A percentile compares a stretch with the other conserved stretches of the same genome.
phyloP scores from a whole-genome alignment of 2,888 invertebrate genomes.

The Cheilosia pagana region DNA sequence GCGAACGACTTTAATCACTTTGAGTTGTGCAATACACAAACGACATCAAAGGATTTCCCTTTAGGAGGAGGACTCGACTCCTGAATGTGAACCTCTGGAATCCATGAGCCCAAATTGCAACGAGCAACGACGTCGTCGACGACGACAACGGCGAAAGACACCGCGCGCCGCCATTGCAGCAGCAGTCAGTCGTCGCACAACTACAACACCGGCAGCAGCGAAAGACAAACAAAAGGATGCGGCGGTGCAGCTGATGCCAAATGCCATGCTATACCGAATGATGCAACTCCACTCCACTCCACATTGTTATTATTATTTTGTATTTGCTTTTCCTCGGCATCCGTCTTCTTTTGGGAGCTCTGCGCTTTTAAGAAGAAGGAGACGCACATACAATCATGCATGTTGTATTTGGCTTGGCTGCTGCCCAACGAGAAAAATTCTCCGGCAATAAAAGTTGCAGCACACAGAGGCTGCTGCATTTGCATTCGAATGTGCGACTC shows the following conservation, averaged over 20 bases:
- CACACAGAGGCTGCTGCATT: conserved; percentile 59
- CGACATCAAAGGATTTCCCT: conserved; percentile 71
- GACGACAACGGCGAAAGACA: conserved; percentile 59
- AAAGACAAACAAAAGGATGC: conserved; percentile 72
- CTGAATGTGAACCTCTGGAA: conserved; percentile 50
- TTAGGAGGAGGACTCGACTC: conserved; percentile 28
- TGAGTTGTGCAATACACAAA: conserved; percentile 70
- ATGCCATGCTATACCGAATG: conserved; percentile 74
- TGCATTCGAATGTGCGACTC: conserved; percentile 53
- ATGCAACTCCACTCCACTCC: conserved; percentile 52
- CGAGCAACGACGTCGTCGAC: conserved; percentile 37
- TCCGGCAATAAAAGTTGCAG: conserved; percentile 38
- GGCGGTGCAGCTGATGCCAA: conserved; percentile 76
- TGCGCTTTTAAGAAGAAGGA: not conserved
- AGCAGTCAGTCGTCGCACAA: conserved; percentile 25
- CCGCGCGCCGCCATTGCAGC: conserved; percentile 38
- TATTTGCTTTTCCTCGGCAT: conserved; percentile 68
- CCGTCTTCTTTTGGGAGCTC: conserved; percentile 52
- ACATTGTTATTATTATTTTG: conserved; percentile 74
- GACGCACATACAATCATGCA: conserved; percentile 22
- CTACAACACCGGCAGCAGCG: conserved; percentile 50
- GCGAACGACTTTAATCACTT: conserved; percentile 73
- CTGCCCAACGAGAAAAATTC: conserved; percentile 45
- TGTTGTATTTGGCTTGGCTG: conserved; percentile 57
- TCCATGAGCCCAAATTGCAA: conserved; percentile 61